These are phyloP conservation scores for Carpatolechia fugitivella DNA, from an alignment of 2,888 invertebrate genomes.

Conservation along the genomic window DNA sequence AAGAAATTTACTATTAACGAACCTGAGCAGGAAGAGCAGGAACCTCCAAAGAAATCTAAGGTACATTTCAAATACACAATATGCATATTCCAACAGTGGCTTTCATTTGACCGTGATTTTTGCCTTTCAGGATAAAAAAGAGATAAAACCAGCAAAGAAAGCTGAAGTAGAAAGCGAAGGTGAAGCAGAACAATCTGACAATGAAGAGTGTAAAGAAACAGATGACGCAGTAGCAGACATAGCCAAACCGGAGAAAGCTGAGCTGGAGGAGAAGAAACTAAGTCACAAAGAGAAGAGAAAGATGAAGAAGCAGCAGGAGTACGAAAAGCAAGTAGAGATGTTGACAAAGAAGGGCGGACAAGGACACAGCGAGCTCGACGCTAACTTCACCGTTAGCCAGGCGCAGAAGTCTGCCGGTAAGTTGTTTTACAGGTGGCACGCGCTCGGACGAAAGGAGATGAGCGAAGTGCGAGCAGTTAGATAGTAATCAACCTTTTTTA, in stretches of 20 bases:
- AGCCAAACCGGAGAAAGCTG: slow-evolving; percentile 37
- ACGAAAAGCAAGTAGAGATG: slow-evolving; percentile 91
- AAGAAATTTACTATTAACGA: slow-evolving; percentile 71
- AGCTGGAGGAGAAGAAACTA: slow-evolving; percentile 84
- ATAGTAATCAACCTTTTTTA: no score
- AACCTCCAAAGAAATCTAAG: slow-evolving; percentile 39
- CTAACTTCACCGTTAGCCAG: slow-evolving; percentile 97
- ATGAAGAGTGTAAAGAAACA: slow-evolving; percentile 38
- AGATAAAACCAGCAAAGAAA: slow-evolving; percentile 43
- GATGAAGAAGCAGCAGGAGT: slow-evolving; percentile 92
- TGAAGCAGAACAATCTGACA: slow-evolving; percentile 35
- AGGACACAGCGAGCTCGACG: slow-evolving; percentile 93
- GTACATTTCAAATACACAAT: no score
- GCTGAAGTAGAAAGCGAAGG: slow-evolving; percentile 33
- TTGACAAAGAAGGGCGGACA: slow-evolving; percentile 92
- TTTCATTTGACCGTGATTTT: no score
- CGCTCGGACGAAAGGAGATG: no score
- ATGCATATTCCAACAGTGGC: no score
- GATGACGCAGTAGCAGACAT: slow-evolving; percentile 44
- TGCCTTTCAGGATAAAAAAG: not conserved
- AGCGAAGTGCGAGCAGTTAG: no score
- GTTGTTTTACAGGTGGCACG: no score
- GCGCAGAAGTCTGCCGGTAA: slow-evolving; percentile 83
- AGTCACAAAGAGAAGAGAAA: slow-evolving; percentile 96
- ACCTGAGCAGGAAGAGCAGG: slow-evolving; percentile 41